Evolutionary conservation across 2,888 invertebrate genomes (phyloP), one percentile per base, ranked within the genome.

Genomic region (Hypsopygia costalis): DNA sequence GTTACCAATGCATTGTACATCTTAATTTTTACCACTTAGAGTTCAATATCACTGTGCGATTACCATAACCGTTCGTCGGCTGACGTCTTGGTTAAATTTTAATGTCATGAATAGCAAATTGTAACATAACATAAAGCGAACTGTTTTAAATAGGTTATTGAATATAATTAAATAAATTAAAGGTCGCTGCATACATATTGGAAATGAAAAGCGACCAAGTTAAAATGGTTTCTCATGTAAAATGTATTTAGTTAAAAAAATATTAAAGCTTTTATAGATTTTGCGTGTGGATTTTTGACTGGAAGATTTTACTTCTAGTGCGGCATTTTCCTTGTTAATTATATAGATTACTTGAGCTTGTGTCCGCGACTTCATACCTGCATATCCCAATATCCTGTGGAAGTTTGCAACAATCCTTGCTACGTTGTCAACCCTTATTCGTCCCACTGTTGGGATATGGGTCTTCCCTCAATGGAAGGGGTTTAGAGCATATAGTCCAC

Each of bases 51-150:
- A 46, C 32, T 16, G 9, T 1, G 30, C 40, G 34, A 46, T 51
- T 51, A 40, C 47, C 50, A 51, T 51, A 51, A 51, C 50, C 46
- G 50, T 46, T 47, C 41, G 40, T 40, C 42, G 40, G 43, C 47
- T 47, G 50, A 47, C 50, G 47, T 47, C 46, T 46, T 39, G 44
- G 41, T 38, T 46, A 43, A 38, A 51, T 51, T 51, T 47, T 44
- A 46, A 51, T 51, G 46, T 46, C 46, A 51, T 51, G 47, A 51
- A 51, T 50, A 47, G 38, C 39, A 41, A 43, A 51, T 43, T 43
- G 35, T 40, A 41, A 37, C 30, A 37, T 37, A 37, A 29, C 7
- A 10, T 36, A 8, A 10, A 29, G 21, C 30, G 21, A 11, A 30
- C 30, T 6, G 30, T 37, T 37, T 37, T 37, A 11, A 11, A 29